These are phyloP conservation scores for Montipora capitata DNA, from an alignment of 92 coral and sea anemone genomes.

Conservation along the genomic window DNA sequence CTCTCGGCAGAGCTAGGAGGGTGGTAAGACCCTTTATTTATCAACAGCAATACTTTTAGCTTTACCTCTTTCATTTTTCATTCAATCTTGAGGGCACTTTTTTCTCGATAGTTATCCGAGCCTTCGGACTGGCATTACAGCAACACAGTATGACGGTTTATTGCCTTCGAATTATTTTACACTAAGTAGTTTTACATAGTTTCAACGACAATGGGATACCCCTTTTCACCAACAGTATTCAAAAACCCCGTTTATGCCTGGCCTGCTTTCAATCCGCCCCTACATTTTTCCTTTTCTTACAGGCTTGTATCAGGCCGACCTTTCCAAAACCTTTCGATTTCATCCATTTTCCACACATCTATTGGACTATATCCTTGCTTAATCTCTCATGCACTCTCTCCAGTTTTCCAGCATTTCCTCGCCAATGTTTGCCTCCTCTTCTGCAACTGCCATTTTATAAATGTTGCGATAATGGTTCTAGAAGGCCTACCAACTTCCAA, in stretches of 20 bases:
- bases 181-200: constrained; percentile 55
- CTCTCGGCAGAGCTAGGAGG: constrained; percentile 13
- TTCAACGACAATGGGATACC: constrained; percentile 74
- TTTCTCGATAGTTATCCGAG: constrained; percentile 69
- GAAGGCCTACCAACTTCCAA: too few species aligned
- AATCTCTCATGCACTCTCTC: constrained; percentile 39
- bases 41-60: constrained; percentile 36
- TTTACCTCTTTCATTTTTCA: constrained; percentile 47
- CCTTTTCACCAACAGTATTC: constrained; percentile 76
- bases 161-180: constrained; percentile 55
- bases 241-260: constrained; percentile 59
- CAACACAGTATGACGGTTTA: constrained; percentile 60
- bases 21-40: constrained; percentile 59
- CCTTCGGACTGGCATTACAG: constrained; percentile 64
- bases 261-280: constrained; percentile 44
- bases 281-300: constrained; percentile 38
- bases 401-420: constrained; percentile 32
- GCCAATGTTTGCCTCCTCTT: constrained; percentile 13
- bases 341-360: too few species aligned
- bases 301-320: constrained; percentile 67
- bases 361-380: too few species aligned
- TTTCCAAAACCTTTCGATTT: constrained; percentile 64
- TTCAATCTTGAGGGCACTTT: too few species aligned
- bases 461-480: too few species aligned
- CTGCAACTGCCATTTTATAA: constrained; percentile 11